phyloP scores from a whole-genome alignment of 2,888 invertebrate species.

The Scrobipalpa costella region DNA sequence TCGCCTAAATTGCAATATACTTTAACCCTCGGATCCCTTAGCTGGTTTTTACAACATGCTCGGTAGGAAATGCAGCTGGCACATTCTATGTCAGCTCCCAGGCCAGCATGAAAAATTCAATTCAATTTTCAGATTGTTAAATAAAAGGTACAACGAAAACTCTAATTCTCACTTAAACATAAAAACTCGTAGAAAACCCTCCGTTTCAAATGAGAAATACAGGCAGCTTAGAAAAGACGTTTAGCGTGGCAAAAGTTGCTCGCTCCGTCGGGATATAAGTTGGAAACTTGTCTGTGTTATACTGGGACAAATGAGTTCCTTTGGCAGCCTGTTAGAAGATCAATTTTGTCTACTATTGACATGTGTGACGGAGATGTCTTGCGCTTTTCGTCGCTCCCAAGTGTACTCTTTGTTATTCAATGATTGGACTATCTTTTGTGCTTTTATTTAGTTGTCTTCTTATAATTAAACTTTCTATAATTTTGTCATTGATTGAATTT shows the following conservation, averaged over 20 bases:
- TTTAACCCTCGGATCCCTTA: too few relatives aligned
- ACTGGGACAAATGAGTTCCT: slow-evolving; percentile 24
- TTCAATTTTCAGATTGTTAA: background rate
- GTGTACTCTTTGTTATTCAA: too few relatives aligned
- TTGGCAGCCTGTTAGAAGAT: slow-evolving; percentile 23
- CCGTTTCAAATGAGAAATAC: background rate
- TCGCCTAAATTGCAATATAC: too few relatives aligned
- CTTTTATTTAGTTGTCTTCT: too few relatives aligned
- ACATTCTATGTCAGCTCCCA: too few relatives aligned
- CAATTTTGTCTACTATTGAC: slow-evolving; percentile 26
- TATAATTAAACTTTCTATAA: too few relatives aligned
- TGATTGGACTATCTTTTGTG: too few relatives aligned
- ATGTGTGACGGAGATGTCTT: slow-evolving; percentile 11
- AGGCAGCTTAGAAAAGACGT: slow-evolving; percentile 9
- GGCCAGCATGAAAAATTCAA: too few relatives aligned
- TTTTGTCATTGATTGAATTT: too few relatives aligned
- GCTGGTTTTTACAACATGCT: too few relatives aligned
- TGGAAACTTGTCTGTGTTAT: slow-evolving; percentile 10
- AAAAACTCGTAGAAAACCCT: background rate
- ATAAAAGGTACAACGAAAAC: background rate
- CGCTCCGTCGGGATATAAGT: slow-evolving; percentile 15
- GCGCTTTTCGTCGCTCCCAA: background rate
- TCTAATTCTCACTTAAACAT: background rate
- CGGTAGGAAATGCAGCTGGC: too few relatives aligned
- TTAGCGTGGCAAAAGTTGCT: slow-evolving; percentile 2